phyloP scores from a whole-genome alignment of 2,888 invertebrate species.

The Pollenia amentaria region DNA sequence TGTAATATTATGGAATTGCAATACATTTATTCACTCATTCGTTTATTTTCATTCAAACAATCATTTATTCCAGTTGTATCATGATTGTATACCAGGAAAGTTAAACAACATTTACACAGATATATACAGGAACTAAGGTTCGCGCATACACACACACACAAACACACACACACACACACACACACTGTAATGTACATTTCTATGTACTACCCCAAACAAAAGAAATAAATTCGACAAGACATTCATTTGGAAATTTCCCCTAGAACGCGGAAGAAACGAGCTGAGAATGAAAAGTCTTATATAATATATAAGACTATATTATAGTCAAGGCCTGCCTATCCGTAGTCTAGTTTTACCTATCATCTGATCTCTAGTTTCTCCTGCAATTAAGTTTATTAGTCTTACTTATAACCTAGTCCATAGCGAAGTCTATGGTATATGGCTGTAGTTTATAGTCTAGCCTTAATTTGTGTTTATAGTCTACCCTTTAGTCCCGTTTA shows the following conservation, averaged over 20 bases:
- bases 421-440: too few species aligned
- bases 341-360: too few species aligned
- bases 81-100: conserved; percentile 51
- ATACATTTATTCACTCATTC: conserved; percentile 69
- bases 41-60: conserved; percentile 52
- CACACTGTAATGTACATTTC: not conserved
- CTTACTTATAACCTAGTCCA: too few species aligned
- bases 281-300: not conserved
- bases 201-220: not conserved
- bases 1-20: conserved; percentile 70
- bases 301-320: too few species aligned
- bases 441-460: too few species aligned
- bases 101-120: not conserved
- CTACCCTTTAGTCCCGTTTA: too few species aligned
- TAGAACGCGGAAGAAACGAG: not conserved
- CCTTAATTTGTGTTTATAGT: too few species aligned
- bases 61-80: conserved; percentile 42
- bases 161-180: not conserved
- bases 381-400: too few species aligned
- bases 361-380: too few species aligned
- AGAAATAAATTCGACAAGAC: conserved; percentile 9
- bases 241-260: not conserved
- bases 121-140: not conserved
- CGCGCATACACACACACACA: not conserved
- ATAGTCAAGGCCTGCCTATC: too few species aligned